Evolutionary conservation across 2,797 vertebrate species (phyloP).

Genomic region (Neosilurus hyrtlii): DNA sequence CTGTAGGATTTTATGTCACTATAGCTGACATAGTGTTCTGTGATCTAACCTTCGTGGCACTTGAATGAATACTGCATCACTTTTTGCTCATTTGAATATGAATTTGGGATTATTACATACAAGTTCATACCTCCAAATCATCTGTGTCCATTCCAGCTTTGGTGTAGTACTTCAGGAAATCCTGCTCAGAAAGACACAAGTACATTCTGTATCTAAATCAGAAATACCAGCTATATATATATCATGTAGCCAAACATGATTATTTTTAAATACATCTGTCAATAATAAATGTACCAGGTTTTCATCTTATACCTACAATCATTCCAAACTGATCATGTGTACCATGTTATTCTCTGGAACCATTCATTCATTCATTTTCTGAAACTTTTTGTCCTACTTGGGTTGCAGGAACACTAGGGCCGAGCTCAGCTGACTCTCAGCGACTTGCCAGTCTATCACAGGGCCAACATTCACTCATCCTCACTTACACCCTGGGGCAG

Average conservation of each 20-base stretch:
- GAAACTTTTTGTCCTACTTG: too few species aligned
- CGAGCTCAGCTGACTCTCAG: too few species aligned
- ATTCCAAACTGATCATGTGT: not conserved
- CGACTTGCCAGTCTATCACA: too few species aligned
- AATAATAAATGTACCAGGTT: not conserved
- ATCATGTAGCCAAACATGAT: slow-evolving; percentile 24
- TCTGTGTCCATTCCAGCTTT: slow-evolving; percentile 86
- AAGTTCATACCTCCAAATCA: slow-evolving; percentile 80
- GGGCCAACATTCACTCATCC: too few species aligned
- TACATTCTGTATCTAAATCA: not conserved
- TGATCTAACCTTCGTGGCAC: not conserved
- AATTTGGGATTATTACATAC: slow-evolving; percentile 14
- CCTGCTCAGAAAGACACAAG: slow-evolving; percentile 69
- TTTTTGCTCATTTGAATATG: slow-evolving; percentile 26
- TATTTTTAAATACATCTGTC: not conserved
- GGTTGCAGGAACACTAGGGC: too few species aligned
- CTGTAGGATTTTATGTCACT: slow-evolving; percentile 30
- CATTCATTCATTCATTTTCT: too few species aligned
- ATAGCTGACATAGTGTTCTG: slow-evolving; percentile 14
- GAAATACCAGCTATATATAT: not conserved
- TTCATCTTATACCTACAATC: not conserved
- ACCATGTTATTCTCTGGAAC: too few species aligned
- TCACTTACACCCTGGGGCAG: too few species aligned
- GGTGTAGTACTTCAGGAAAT: slow-evolving; percentile 89
- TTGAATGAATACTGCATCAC: slow-evolving; percentile 7